Base-by-base conservation (phyloP, 92 coral and sea anemone species). In the Porites cylindrica region DNA sequence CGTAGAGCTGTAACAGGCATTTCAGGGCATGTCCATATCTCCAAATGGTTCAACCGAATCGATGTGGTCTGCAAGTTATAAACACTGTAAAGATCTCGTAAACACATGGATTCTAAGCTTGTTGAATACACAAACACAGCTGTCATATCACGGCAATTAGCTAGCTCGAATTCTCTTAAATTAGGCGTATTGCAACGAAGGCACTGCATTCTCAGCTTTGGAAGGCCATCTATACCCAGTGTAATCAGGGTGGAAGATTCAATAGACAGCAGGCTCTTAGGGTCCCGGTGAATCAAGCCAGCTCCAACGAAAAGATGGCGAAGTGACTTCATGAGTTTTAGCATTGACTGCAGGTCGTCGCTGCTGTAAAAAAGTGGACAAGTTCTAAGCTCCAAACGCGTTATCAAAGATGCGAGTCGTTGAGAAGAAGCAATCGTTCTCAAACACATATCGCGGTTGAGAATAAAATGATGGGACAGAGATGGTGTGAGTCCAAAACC, bases 211-310 rank as follows among this genome's bases (percentile, higher is more conserved):
- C 87, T 43, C 12, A 83, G 26, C 14, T 80, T 83, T 24, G 87
- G 73, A 12, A 83, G 72, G 8, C 87, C 87, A 61, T 83, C 87
- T 47, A 83, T 47, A 18, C 59, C 79, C 23, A 83, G 23, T 14
- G 87, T 83, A 6, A 47, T 20, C 18, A 83, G 80, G 16, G 87
- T 72, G 9, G 67, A 61, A 14, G 87, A 83, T 50, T 83, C 87
- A n/a, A 83, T 73, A 60, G 87, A 83, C 8, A 83, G 64, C 72
- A 83, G 71, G 43, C 87, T 83, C 51, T 83, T 83, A 10, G 58
- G 70, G 23, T 83, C 87, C 62, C 87, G 87, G 63, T 83, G 87
- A 61, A 83, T 47, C 87, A 83, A 43, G 7, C 87, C 87, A 62
- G 87, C 78, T 2, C 87, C 87, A 13, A 83, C 79, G 63, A 83